Evolutionary conservation across 2,888 invertebrate species (phyloP).

Genomic region (Blastobasis adustella): DNA sequence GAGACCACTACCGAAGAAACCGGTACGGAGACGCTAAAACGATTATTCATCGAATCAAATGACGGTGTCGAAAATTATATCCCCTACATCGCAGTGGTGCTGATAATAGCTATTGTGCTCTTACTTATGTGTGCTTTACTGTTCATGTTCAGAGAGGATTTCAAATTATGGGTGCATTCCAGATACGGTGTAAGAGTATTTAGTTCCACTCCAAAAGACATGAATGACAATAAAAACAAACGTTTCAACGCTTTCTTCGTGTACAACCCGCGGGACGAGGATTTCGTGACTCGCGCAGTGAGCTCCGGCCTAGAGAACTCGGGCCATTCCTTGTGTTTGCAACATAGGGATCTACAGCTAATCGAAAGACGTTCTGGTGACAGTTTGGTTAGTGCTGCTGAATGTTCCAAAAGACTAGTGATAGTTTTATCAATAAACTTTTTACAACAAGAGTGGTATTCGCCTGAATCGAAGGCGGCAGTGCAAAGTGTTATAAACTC

Average conservation of each 20-base stretch:
- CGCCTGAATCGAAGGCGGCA: conserved; percentile 87
- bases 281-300: conserved; percentile 79
- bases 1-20: conserved; percentile 79
- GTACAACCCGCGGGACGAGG: conserved; percentile 88
- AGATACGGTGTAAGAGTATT: conserved; percentile 85
- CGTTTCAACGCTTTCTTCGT: conserved; percentile 92
- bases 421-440: conserved; percentile 88
- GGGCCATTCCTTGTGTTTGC: conserved; percentile 78
- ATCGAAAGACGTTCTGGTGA: conserved; percentile 73
- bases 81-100: conserved; percentile 81
- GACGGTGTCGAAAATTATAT: conserved; percentile 82
- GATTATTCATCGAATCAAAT: conserved; percentile 77
- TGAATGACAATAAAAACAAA: conserved; percentile 77
- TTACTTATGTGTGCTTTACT: conserved; percentile 80
- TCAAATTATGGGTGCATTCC: conserved; percentile 86
- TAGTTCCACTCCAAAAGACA: conserved; percentile 73
- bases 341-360: conserved; percentile 77
- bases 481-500: conserved; percentile 81
- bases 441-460: conserved; percentile 88
- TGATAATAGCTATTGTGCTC: conserved; percentile 81
- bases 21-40: conserved; percentile 72
- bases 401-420: conserved; percentile 82
- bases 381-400: conserved; percentile 70
- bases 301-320: conserved; percentile 83
- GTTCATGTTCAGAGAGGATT: conserved; percentile 84